Percentiles rank a stretch among this genome's conserved stretches.
Evolutionary conservation across 2,113 vertebrate genomes (phyloP).

Genomic region (Cottus gobio): DNA sequence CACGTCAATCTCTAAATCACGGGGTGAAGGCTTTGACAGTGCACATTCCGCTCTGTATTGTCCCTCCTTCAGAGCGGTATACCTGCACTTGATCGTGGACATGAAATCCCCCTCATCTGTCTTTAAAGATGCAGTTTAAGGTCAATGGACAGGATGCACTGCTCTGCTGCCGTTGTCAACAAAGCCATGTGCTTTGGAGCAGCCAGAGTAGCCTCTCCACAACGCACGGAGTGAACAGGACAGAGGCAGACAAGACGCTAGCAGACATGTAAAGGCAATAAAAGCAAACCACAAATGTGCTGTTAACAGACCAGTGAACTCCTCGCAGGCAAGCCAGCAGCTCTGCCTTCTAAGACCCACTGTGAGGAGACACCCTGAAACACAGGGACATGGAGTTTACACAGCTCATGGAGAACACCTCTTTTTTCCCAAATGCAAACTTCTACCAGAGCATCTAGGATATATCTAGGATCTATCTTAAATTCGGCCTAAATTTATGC

Average conservation of each 20-base stretch:
- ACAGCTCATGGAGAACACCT: background rate
- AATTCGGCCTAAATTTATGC: slow-evolving; percentile 12
- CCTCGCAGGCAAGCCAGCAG: slow-evolving; percentile 31
- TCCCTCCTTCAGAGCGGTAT: slow-evolving; percentile 37
- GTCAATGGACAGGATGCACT: slow-evolving; percentile 3
- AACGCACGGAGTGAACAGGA: slow-evolving; percentile 20
- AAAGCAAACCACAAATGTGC: slow-evolving; percentile 3
- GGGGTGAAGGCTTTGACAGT: slow-evolving; percentile 64
- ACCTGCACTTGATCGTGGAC: slow-evolving; percentile 62
- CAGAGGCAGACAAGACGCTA: slow-evolving; percentile 5
- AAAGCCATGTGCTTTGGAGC: slow-evolving; percentile 42
- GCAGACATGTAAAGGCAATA: slow-evolving; percentile 9
- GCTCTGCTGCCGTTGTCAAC: slow-evolving; percentile 34
- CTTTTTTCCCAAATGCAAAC: background rate
- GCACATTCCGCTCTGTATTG: slow-evolving; percentile 73
- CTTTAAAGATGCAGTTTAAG: slow-evolving; percentile 19
- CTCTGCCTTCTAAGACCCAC: slow-evolving; percentile 11
- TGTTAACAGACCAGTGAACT: slow-evolving; percentile 53
- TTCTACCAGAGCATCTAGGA: too few relatives aligned
- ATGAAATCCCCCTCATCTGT: slow-evolving; percentile 8
- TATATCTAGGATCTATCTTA: slow-evolving; percentile 6
- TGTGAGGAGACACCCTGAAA: slow-evolving; percentile 16
- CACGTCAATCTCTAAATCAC: slow-evolving; percentile 76
- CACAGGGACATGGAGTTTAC: slow-evolving; percentile 6
- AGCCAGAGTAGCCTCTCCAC: slow-evolving; percentile 2